Conservation (phyloP, 1,140 invertebrate genomes). For the Cydia fagiglandana region DNA sequence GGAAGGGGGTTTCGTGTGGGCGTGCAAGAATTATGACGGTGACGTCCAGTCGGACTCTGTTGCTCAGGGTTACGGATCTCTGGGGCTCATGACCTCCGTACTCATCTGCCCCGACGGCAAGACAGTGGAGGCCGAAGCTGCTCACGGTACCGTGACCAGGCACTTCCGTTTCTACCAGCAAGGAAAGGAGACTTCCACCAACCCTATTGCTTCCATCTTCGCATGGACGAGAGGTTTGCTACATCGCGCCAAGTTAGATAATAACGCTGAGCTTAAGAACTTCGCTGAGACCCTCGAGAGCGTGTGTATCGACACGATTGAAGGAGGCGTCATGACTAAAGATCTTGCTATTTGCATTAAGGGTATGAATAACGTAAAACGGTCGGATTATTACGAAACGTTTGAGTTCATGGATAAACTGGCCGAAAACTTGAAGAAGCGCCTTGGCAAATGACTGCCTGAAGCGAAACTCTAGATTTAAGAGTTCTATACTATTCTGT, state of each 20-base stretch:
- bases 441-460: conserved; percentile 66
- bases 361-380: conserved; percentile 90
- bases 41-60: conserved; percentile 99
- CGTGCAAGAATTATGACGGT: conserved; percentile 99
- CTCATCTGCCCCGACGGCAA: conserved; percentile 97
- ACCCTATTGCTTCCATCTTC: conserved; percentile 99
- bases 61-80: conserved; percentile 95
- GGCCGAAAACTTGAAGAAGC: conserved; percentile 93
- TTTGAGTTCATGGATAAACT: conserved; percentile 98
- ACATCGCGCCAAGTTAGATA: conserved; percentile 96
- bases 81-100: conserved; percentile 98
- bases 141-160: conserved; percentile 97
- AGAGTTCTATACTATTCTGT: conserved; percentile 46
- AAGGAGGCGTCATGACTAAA: conserved; percentile 98
- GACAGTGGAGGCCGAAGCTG: conserved; percentile 98
- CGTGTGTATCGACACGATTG: conserved; percentile 97
- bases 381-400: conserved; percentile 96
- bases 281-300: conserved; percentile 93
- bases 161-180: conserved; percentile 97
- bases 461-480: conserved; percentile 53
- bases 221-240: conserved; percentile 96
- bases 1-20: conserved; percentile 99
- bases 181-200: conserved; percentile 98
- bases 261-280: conserved; percentile 86
- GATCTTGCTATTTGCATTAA: conserved; percentile 99